Percentiles rank a stretch among this genome's conserved stretches.
These are phyloP conservation scores for Saccopteryx leptura DNA, from an alignment of 2,113 vertebrate species.

Conservation along the genomic window DNA sequence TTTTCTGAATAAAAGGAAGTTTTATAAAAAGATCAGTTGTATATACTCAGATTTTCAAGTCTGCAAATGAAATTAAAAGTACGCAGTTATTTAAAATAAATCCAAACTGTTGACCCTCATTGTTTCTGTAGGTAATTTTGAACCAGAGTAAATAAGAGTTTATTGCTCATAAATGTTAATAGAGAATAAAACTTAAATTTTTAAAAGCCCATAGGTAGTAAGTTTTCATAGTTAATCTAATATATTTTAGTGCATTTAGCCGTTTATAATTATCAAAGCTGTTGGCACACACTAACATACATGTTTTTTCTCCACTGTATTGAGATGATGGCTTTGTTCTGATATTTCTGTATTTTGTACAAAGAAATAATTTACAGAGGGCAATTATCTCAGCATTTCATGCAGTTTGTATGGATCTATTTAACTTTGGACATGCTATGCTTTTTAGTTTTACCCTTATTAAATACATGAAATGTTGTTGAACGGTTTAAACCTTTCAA, in stretches of 20 bases:
- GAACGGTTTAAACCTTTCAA: neutral
- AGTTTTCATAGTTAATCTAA: neutral
- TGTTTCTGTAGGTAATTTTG: neutral
- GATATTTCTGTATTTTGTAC: slow-evolving; percentile 35
- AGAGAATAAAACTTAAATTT: slow-evolving; percentile 40
- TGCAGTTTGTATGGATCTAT: neutral
- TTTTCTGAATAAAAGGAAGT: slow-evolving; percentile 54
- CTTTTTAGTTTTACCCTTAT: neutral
- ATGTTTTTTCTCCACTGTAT: neutral
- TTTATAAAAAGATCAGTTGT: slow-evolving; percentile 26
- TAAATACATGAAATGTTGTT: neutral
- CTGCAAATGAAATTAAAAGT: slow-evolving; percentile 10
- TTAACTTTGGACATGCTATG: neutral
- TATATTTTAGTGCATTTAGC: slow-evolving; percentile 33
- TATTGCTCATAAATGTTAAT: neutral
- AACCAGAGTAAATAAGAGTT: neutral
- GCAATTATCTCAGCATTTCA: neutral
- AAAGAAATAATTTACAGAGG: slow-evolving; percentile 47
- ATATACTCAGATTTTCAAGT: neutral
- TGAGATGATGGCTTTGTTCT: slow-evolving; percentile 37
- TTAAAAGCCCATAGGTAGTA: neutral
- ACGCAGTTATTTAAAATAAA: slow-evolving; percentile 40
- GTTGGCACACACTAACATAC: neutral
- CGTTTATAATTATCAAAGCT: slow-evolving; percentile 29
- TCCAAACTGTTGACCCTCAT: neutral